phyloP scores from a whole-genome alignment of 2,797 vertebrate species.

The Sylvilagus floridanus region DNA sequence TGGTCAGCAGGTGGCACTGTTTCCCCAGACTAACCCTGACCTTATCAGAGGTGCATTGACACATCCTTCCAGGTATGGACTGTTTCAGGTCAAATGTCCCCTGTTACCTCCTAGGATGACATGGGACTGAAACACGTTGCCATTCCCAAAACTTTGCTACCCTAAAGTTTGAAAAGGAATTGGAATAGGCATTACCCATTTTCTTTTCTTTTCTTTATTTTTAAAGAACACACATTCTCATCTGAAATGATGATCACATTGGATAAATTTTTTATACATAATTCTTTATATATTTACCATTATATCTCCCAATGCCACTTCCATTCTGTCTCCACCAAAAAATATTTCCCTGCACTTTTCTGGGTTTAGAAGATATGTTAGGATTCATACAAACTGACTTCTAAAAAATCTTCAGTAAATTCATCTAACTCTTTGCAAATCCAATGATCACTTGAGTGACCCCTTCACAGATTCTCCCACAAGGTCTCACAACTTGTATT shows the following conservation, averaged over 20 bases:
- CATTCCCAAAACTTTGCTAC: neutral
- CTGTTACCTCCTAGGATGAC: neutral
- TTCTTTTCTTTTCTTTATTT: constrained; percentile 9
- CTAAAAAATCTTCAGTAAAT: constrained; percentile 3
- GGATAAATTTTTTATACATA: neutral
- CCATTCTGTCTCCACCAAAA: neutral
- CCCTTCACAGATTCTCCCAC: neutral
- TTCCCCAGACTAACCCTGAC: constrained; percentile 48
- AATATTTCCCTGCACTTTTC: neutral
- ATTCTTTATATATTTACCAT: neutral
- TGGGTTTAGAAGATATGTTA: neutral
- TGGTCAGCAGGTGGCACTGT: constrained; percentile 73
- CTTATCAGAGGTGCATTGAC: neutral
- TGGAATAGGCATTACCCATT: neutral
- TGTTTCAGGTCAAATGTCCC: neutral
- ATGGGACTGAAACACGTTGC: neutral
- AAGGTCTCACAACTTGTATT: neutral
- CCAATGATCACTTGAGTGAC: neutral
- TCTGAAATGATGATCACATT: neutral
- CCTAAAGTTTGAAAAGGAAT: neutral
- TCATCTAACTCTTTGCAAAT: constrained; percentile 23
- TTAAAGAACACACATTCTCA: constrained; percentile 36
- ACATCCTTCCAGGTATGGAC: neutral
- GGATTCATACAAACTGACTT: neutral
- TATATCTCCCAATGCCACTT: neutral